phyloP scores from a whole-genome alignment of 2,113 vertebrate species.

The Zosterops borbonicus region DNA sequence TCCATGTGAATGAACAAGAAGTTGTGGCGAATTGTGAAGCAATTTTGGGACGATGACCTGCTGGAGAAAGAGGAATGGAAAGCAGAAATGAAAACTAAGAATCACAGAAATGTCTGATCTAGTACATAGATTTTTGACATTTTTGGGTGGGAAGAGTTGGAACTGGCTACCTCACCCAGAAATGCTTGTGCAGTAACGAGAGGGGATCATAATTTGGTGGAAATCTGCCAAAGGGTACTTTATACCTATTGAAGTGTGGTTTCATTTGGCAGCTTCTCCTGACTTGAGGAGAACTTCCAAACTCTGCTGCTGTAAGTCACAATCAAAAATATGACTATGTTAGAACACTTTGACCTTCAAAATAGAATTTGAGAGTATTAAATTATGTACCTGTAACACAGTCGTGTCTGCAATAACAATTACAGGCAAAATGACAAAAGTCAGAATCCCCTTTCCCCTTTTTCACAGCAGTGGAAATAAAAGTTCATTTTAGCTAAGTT shows the following conservation, averaged over 20 bases:
- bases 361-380: background rate
- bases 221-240: background rate
- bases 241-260: background rate
- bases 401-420: background rate
- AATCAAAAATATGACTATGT: background rate
- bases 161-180: background rate
- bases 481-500: background rate
- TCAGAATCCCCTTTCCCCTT: background rate
- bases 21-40: background rate
- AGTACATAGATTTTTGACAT: background rate
- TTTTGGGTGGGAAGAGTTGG: background rate
- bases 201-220: background rate
- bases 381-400: background rate
- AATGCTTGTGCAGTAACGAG: background rate
- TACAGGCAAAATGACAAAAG: background rate
- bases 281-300: background rate
- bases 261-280: slow-evolving; percentile 22
- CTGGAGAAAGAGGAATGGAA: background rate
- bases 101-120: background rate
- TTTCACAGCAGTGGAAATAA: background rate
- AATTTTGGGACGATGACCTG: background rate
- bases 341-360: background rate
- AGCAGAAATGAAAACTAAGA: background rate
- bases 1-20: background rate
- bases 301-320: background rate